Conservation (phyloP, 1,140 invertebrate genomes). For the Orius insidiosus region DNA sequence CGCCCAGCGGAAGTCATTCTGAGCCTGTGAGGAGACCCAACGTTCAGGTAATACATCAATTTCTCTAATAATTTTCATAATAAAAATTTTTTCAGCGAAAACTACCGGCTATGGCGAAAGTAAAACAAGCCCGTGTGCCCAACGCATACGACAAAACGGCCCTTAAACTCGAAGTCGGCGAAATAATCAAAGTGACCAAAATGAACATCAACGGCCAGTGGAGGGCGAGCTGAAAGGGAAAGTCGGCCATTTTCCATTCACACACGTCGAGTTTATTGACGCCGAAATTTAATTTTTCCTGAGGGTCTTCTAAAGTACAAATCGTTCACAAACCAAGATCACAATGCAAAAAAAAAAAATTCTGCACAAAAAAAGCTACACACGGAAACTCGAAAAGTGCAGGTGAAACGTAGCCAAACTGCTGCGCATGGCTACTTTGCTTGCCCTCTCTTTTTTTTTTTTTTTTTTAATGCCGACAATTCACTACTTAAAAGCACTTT, state of each 20-base stretch:
- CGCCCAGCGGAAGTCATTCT: constrained; percentile 13
- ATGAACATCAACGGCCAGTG: constrained; percentile 96
- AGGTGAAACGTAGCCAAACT: too few species aligned
- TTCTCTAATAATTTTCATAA: background rate
- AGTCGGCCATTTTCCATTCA: constrained; percentile 91
- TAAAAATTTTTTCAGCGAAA: constrained; percentile 45
- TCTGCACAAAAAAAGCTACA: too few species aligned
- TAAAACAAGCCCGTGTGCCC: constrained; percentile 79
- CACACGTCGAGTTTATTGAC: constrained; percentile 89
- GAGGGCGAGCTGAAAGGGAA: constrained; percentile 88
- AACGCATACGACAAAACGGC: constrained; percentile 94
- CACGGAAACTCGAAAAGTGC: too few species aligned
- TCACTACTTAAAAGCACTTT: too few species aligned
- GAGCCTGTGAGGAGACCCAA: constrained; percentile 23
- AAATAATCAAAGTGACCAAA: constrained; percentile 87
- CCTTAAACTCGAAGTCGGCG: constrained; percentile 79
- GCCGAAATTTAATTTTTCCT: constrained; percentile 38
- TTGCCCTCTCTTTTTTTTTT: too few species aligned
- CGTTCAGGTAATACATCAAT: constrained; percentile 25
- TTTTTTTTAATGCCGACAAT: too few species aligned
- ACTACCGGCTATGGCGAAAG: constrained; percentile 75
- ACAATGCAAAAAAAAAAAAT: too few species aligned
- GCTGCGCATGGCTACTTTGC: too few species aligned
- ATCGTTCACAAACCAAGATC: too few species aligned
- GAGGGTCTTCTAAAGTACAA: too few species aligned